Conservation (phyloP, 2,113 vertebrate genomes). For the Suncus etruscus region DNA sequence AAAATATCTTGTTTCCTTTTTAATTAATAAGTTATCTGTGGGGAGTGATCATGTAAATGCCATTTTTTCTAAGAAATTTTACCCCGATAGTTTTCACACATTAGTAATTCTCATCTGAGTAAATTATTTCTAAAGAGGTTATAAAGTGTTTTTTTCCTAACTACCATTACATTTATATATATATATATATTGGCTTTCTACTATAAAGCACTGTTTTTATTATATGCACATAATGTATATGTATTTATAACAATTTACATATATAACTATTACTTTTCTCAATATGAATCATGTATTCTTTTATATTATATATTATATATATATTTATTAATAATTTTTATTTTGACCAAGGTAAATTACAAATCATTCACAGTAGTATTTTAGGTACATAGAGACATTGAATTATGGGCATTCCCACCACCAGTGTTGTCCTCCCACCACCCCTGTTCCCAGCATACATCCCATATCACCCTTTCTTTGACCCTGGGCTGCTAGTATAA, state of each 20-base stretch:
- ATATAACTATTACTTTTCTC: not conserved
- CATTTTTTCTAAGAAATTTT: conserved; percentile 9
- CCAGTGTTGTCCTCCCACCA: too few relatives aligned
- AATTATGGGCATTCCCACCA: too few relatives aligned
- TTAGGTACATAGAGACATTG: too few relatives aligned
- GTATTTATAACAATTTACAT: not conserved
- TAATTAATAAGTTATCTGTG: conserved; percentile 6
- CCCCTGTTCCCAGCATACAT: too few relatives aligned
- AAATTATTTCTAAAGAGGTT: not conserved
- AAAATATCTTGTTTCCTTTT: not conserved
- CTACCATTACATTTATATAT: not conserved
- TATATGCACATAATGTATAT: not conserved
- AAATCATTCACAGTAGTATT: too few relatives aligned
- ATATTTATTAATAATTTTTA: too few relatives aligned
- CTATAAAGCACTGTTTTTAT: conserved; percentile 7
- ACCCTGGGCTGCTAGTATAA: too few relatives aligned
- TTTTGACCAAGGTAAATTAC: too few relatives aligned
- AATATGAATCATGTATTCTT: not conserved
- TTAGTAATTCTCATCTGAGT: conserved; percentile 37
- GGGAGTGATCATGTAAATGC: conserved; percentile 9
- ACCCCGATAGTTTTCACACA: not conserved
- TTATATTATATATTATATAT: not conserved
- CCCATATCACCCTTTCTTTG: too few relatives aligned
- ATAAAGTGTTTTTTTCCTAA: not conserved
- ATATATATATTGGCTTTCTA: conserved; percentile 26